Evolutionary conservation across 1,140 invertebrate genomes (phyloP).

Genomic region (Neodiprion pinetum): DNA sequence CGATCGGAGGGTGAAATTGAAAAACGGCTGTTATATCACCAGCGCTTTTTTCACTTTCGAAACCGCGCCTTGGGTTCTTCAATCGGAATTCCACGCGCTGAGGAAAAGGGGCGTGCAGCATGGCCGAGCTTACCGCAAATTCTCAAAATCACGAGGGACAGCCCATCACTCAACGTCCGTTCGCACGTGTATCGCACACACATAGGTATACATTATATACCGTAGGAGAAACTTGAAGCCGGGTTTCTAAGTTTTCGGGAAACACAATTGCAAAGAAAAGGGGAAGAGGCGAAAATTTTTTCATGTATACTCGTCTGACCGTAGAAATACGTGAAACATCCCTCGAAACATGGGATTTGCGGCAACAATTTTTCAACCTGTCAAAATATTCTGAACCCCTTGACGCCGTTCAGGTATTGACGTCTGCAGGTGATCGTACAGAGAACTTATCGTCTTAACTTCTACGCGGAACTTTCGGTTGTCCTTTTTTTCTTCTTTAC

Average conservation of each 20-base stretch:
- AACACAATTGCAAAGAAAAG: neutral
- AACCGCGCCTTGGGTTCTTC: neutral
- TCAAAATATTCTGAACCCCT: neutral
- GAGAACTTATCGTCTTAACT: no score
- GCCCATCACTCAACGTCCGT: neutral
- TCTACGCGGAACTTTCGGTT: no score
- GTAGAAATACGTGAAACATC: neutral
- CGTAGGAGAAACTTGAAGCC: neutral
- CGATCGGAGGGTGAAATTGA: no score
- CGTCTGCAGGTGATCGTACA: no score
- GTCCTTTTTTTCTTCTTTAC: no score
- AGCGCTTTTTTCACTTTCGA: neutral
- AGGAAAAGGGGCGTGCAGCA: neutral
- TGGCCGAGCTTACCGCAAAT: neutral
- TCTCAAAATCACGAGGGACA: neutral
- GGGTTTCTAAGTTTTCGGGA: neutral
- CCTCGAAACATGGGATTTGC: neutral
- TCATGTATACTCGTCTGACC: no score
- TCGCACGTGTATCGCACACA: neutral
- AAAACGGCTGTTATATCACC: no score
- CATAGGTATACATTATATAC: no score
- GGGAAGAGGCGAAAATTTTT: neutral
- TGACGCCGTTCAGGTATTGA: no score
- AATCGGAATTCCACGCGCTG: neutral
- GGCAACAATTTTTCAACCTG: neutral